Percentiles rank a stretch among this genome's conserved stretches.
These are phyloP conservation scores for Pogonophryne albipinna DNA, from an alignment of 2,797 vertebrate genomes.

Conservation along the genomic window DNA sequence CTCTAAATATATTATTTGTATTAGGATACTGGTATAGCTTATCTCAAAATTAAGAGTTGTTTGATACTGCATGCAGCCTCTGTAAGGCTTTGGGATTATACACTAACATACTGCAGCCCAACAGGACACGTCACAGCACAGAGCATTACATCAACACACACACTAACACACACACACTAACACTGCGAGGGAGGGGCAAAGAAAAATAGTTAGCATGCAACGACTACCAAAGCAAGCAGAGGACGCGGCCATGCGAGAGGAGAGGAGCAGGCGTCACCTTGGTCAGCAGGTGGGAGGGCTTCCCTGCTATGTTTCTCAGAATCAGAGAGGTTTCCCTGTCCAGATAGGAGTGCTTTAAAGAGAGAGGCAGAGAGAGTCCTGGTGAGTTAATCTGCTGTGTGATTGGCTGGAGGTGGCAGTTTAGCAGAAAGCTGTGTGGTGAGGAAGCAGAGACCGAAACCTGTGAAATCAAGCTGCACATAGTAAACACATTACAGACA, in stretches of 20 bases:
- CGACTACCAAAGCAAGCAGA: neutral
- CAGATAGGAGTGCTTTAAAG: constrained; percentile 97
- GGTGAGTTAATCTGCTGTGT: constrained; percentile 54
- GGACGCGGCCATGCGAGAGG: constrained; percentile 5
- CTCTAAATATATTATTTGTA: no score
- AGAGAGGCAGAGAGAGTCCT: constrained; percentile 47
- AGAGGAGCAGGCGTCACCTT: constrained; percentile 89
- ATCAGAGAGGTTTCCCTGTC: constrained; percentile 99
- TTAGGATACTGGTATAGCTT: neutral
- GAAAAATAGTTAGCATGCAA: constrained; percentile 15
- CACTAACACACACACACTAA: neutral
- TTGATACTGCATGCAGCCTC: neutral
- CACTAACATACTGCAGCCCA: neutral
- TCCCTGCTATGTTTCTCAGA: constrained; percentile 99
- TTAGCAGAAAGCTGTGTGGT: constrained; percentile 76
- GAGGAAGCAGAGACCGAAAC: constrained; percentile 64
- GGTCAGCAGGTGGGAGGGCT: constrained; percentile 99
- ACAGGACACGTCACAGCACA: neutral
- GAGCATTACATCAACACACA: neutral
- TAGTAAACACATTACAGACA: neutral
- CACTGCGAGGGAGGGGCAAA: neutral
- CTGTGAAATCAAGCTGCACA: constrained; percentile 38
- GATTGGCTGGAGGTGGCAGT: constrained; percentile 50
- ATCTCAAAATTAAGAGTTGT: neutral
- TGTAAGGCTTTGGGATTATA: constrained; percentile 49